Evolutionary conservation across 2,888 invertebrate species (phyloP).

Genomic region (Eristalis pertinax): DNA sequence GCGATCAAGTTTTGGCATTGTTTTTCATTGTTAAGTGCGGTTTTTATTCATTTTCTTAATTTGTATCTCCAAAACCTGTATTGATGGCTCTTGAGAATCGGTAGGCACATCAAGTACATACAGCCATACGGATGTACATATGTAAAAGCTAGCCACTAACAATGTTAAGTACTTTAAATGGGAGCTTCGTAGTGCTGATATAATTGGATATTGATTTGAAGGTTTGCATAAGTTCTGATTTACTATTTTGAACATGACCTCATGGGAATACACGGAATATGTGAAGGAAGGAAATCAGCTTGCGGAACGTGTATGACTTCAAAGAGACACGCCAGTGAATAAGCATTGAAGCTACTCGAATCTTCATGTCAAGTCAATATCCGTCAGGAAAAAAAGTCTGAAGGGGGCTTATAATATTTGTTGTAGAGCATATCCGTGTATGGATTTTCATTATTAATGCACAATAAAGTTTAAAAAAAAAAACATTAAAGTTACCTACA

Average conservation of each 20-base stretch:
- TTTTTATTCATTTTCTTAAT: background rate
- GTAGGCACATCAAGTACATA: background rate
- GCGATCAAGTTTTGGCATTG: background rate
- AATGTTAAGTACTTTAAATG: background rate
- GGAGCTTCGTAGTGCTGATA: background rate
- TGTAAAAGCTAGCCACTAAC: background rate
- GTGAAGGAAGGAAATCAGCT: background rate
- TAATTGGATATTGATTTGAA: constrained; percentile 5
- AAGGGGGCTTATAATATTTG: too few relatives aligned
- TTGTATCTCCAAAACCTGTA: background rate
- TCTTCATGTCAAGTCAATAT: background rate
- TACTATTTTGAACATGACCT: background rate
- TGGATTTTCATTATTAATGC: too few relatives aligned
- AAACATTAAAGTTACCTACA: too few relatives aligned
- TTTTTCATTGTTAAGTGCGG: background rate
- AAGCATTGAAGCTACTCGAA: background rate
- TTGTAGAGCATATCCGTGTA: too few relatives aligned
- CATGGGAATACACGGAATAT: background rate
- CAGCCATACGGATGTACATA: background rate
- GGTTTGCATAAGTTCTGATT: constrained; percentile 8
- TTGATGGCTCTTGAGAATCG: background rate
- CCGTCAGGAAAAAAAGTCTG: background rate
- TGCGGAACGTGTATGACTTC: background rate
- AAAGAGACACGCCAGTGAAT: background rate
- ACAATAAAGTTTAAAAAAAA: too few relatives aligned